Evolutionary conservation across 2,113 vertebrate genomes (phyloP), one percentile per base, ranked within the genome.

Genomic region (Eptesicus fuscus): DNA sequence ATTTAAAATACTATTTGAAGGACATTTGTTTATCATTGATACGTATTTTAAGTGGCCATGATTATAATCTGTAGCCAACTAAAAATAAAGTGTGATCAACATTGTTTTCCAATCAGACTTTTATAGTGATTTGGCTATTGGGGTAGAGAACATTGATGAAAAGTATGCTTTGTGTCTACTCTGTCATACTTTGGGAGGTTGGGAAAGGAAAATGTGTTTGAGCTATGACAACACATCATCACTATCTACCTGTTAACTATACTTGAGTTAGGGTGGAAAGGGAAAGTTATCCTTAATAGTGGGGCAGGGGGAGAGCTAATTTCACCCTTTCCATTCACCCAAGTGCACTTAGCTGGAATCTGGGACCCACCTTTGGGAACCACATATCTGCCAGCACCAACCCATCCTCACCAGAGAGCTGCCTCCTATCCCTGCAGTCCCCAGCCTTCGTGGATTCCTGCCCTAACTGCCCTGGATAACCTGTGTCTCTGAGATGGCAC

Each of bases 1-100:
- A n/a, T 91, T 89, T 84, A 73, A 92, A 84, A 89, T 69, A 35
- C 56, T 71, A 28, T 30, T 84, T 51, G 88, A 84, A 91, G 51
- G 44, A 83, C 28, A 78, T 47, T 91, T 92, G 47, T 59, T 94
- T 59, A 47, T 51, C 79, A 61, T n/a, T 79, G 73, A 67, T 79
- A 59, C 22, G 13, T 25, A 59, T 2, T 32, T 1, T n/a, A 92
- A 84, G 51, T 56, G 14, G 23, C 61, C 20, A 32, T 71, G 69
- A 22, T 56, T 44, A 44, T 74, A 42, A n/a, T 78, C 53, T 79
- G 4, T 67, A 53, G 59, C 37, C 25, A 49, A 4, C 44, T 82
- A 87, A 61, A 87, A 88, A 63, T 69, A 44, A 85, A 82, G 9
- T n/a, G 22, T 73, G 40, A 49, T 85, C 53, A 22, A 59, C 28